Evolutionary conservation across 1,140 invertebrate genomes (phyloP).

Genomic region (Neodiprion fabricii): DNA sequence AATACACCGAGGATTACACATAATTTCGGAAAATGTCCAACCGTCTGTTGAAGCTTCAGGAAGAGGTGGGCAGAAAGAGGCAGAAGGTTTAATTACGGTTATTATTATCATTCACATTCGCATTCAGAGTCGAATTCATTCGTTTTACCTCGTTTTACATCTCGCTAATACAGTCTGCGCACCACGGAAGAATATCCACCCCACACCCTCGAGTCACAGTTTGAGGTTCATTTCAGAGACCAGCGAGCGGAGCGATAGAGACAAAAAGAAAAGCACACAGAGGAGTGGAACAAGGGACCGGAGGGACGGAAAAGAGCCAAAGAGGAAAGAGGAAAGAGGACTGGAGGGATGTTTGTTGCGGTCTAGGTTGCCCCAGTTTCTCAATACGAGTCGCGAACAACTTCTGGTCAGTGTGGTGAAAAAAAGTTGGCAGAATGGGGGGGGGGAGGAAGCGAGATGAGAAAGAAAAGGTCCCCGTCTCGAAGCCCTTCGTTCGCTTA

Average conservation of each 20-base stretch:
- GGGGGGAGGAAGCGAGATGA: not conserved
- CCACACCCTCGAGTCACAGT: not conserved
- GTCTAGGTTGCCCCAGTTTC: slow-evolving; percentile 2
- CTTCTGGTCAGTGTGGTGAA: not conserved
- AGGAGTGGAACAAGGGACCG: too few relatives aligned
- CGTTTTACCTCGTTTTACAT: too few relatives aligned
- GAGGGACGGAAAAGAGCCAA: not conserved
- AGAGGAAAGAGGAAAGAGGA: too few relatives aligned
- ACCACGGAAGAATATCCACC: too few relatives aligned
- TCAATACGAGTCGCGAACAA: not conserved
- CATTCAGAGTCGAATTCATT: not conserved
- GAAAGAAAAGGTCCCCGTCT: not conserved
- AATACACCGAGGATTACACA: not conserved
- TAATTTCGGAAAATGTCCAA: not conserved
- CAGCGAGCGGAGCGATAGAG: not conserved
- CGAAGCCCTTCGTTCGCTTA: not conserved
- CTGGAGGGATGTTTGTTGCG: not conserved
- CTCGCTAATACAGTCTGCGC: too few relatives aligned
- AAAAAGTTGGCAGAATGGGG: too few relatives aligned
- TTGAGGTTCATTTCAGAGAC: not conserved
- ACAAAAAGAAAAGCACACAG: not conserved
- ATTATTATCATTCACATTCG: not conserved
- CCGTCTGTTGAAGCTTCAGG: not conserved
- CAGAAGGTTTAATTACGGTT: not conserved
- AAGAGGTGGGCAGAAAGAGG: not conserved